Evolutionary conservation across 35 echinoderm and acorn worm genomes (phyloP), one percentile per base, ranked within the genome.

Genomic region (Apostichopus japonicus): DNA sequence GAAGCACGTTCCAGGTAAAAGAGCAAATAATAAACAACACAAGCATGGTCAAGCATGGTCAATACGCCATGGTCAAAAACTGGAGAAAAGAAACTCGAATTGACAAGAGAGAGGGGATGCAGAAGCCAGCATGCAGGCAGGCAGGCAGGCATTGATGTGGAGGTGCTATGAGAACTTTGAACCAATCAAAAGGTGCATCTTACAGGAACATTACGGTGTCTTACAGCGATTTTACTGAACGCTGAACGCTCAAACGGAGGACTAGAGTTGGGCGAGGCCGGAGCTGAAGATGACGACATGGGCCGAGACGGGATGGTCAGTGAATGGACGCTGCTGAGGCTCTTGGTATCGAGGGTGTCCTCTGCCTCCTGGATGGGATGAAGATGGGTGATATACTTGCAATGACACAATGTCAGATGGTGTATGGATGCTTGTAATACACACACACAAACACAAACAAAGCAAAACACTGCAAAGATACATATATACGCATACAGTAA

Each of bases 201-300:
- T 89, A 72, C 62, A 72, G 24, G 27, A 21, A 89, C 33, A 52
- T 7, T n/a, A 89, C 67, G 86, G 7, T 89, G 86, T 51, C 86
- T 89, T 89, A 89, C 86, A 73, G 86, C 86, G 72, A 89, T 73
- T 89, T 89, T 89, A 73, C 14, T 72, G 86, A 89, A 89, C 16
- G 86, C 86, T 19, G 59, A 33, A 11, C 86, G 86, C 24, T 89
- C 86, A 67, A 89, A 73, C 62, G 24, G 59, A 13, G 86, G 86
- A 33, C 86, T 89, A 6, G 86, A 89, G 62, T 19, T 89, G 10
- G 86, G 86, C 24, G 86, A 89, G 1, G 62, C 63, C 23, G 86
- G 86, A 19, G 86, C 86, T 2, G 86, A 89, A 1, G 65, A 72
- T 75, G 63, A 67, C 8, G 63, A 72, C 23, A 72, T 51, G 5